Percentiles rank a stretch among this genome's conserved stretches.
Conservation (phyloP, 2,113 vertebrate species). For the Poeciliopsis retropinna region DNA sequence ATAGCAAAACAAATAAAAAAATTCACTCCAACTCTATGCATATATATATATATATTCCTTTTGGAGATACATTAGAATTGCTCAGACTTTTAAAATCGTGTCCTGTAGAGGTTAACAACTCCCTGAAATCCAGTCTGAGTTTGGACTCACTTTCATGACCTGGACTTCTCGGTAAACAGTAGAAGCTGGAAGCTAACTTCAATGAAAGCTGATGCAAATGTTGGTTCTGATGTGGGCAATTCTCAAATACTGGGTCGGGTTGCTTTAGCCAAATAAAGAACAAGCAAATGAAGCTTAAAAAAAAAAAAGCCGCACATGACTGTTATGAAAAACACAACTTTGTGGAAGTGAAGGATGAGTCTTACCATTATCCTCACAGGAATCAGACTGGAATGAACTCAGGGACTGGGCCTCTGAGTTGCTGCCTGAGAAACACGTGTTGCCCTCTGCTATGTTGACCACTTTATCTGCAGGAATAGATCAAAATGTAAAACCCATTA, state of each 20-base stretch:
- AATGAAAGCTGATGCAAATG: not conserved
- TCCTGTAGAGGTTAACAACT: too few species aligned
- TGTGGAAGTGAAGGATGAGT: not conserved
- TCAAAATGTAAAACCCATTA: not conserved
- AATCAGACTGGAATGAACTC: conserved; percentile 96
- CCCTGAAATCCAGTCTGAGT: not conserved
- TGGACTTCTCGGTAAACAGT: not conserved
- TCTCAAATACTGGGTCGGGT: not conserved
- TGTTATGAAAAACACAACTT: not conserved
- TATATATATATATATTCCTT: too few species aligned
- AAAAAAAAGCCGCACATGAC: not conserved
- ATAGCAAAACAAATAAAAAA: too few species aligned
- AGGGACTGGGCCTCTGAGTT: conserved; percentile 96
- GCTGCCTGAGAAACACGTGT: conserved; percentile 93
- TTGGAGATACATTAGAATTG: too few species aligned
- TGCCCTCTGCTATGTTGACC: conserved; percentile 88
- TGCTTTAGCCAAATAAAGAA: conserved; percentile 17
- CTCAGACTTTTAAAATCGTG: too few species aligned
- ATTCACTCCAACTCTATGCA: too few species aligned
- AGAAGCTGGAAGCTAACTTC: not conserved
- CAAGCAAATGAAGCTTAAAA: not conserved
- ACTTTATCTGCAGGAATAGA: conserved; percentile 83
- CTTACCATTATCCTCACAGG: conserved; percentile 98
- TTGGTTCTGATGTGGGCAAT: not conserved
- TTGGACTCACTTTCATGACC: not conserved